Conservation (phyloP, 2,888 invertebrate genomes). For the Neoascia interrupta region DNA sequence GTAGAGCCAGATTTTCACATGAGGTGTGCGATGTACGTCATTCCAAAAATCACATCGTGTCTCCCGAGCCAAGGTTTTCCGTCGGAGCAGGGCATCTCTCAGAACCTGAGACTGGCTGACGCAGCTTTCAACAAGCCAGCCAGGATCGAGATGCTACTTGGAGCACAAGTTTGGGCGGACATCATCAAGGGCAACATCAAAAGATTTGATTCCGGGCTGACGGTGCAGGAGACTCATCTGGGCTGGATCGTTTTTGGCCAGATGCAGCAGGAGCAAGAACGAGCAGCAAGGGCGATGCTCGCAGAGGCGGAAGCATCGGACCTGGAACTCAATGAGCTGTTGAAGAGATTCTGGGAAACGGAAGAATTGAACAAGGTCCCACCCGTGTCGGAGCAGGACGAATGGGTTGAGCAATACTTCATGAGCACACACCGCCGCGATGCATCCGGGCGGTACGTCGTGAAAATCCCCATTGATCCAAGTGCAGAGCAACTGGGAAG, state of each 20-base stretch:
- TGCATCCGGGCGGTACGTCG: slow-evolving; percentile 11
- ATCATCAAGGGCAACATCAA: slow-evolving; percentile 17
- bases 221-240: slow-evolving; percentile 5
- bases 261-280: neutral
- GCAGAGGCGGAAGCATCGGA: neutral
- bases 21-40: slow-evolving; percentile 8
- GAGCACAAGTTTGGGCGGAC: slow-evolving; percentile 22
- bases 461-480: slow-evolving; percentile 3
- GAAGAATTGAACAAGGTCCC: neutral
- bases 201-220: slow-evolving; percentile 6
- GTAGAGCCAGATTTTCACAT: neutral
- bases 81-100: neutral
- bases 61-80: neutral
- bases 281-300: slow-evolving; percentile 5
- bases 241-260: slow-evolving; percentile 35
- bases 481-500: neutral
- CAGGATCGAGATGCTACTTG: slow-evolving; percentile 12
- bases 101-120: slow-evolving; percentile 11
- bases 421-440: neutral
- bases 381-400: neutral
- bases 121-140: slow-evolving; percentile 2
- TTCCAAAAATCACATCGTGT: slow-evolving; percentile 9
- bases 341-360: slow-evolving; percentile 3
- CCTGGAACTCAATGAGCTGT: neutral
- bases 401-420: slow-evolving; percentile 23